Evolutionary conservation across 2,797 vertebrate species (phyloP).

Genomic region (Podarcis siculus): DNA sequence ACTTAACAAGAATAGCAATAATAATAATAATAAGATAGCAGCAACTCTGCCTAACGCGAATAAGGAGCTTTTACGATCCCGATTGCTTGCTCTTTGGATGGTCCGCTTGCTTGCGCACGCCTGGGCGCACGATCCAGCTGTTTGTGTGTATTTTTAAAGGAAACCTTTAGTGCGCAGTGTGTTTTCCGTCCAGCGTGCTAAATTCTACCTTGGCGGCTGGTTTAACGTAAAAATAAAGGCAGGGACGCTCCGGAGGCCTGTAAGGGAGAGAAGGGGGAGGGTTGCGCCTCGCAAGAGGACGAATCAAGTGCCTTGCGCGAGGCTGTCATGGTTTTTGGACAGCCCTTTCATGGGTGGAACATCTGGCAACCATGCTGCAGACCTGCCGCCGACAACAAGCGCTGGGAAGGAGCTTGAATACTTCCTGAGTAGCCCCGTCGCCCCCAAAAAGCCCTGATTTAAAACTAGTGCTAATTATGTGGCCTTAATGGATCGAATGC

Average conservation of each 20-base stretch:
- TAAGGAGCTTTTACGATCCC: not conserved
- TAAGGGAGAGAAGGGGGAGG: not conserved
- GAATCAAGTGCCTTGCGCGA: not conserved
- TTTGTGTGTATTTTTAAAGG: too few species aligned
- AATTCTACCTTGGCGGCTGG: not conserved
- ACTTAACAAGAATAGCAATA: not conserved
- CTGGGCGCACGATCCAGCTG: not conserved
- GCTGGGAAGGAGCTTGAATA: not conserved
- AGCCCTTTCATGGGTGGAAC: not conserved
- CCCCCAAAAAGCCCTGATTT: not conserved
- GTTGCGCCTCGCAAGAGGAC: not conserved
- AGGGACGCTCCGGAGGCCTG: not conserved
- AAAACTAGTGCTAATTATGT: not conserved
- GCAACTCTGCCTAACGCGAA: not conserved
- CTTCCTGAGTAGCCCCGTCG: not conserved
- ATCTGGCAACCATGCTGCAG: constrained; percentile 14
- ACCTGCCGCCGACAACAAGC: not conserved
- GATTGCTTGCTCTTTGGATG: not conserved
- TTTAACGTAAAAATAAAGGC: not conserved
- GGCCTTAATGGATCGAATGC: not conserved
- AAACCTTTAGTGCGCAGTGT: not conserved
- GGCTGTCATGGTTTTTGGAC: not conserved
- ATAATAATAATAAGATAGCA: too few species aligned
- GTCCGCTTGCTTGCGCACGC: not conserved
- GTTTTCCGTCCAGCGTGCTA: not conserved